Evolutionary conservation across 1,140 invertebrate species (phyloP).

Genomic region (Aplysia californica): DNA sequence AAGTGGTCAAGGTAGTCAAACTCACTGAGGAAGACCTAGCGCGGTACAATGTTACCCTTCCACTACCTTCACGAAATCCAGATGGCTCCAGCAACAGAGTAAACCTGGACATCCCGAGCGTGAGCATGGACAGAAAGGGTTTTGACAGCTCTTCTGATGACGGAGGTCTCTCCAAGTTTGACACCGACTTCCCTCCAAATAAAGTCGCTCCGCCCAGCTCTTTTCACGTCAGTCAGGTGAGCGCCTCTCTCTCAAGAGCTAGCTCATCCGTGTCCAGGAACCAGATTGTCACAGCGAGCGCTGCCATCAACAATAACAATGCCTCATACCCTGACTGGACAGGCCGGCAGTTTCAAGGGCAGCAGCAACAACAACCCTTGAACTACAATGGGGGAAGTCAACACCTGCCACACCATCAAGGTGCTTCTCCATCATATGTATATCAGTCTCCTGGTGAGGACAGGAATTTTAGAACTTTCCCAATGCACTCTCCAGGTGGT

Average conservation of each 20-base stretch:
- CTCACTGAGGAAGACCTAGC: slow-evolving; percentile 39
- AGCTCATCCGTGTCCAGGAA: neutral
- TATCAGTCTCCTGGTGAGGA: neutral
- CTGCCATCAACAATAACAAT: too few relatives aligned
- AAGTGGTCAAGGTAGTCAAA: slow-evolving; percentile 49
- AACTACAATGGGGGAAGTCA: slow-evolving; percentile 5
- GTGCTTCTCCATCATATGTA: too few relatives aligned
- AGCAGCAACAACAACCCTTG: neutral
- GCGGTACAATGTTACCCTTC: slow-evolving; percentile 9
- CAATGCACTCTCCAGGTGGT: neutral
- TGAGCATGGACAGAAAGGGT: neutral
- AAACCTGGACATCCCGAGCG: slow-evolving; percentile 18
- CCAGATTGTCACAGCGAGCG: neutral
- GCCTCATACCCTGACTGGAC: neutral
- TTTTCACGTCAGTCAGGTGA: slow-evolving; percentile 4
- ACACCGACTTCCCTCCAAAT: slow-evolving; percentile 27
- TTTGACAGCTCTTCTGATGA: neutral
- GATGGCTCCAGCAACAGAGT: slow-evolving; percentile 24
- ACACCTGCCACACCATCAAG: too few relatives aligned
- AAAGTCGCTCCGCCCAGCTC: slow-evolving; percentile 27
- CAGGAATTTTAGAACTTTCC: neutral
- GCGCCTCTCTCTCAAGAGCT: neutral
- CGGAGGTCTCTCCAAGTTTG: slow-evolving; percentile 3
- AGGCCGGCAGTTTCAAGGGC: neutral
- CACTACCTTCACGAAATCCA: neutral